A percentile compares a stretch with the other conserved stretches of the same genome.
phyloP scores from a whole-genome alignment of 2,797 vertebrate species.

The Protosalanx chinensis region DNA sequence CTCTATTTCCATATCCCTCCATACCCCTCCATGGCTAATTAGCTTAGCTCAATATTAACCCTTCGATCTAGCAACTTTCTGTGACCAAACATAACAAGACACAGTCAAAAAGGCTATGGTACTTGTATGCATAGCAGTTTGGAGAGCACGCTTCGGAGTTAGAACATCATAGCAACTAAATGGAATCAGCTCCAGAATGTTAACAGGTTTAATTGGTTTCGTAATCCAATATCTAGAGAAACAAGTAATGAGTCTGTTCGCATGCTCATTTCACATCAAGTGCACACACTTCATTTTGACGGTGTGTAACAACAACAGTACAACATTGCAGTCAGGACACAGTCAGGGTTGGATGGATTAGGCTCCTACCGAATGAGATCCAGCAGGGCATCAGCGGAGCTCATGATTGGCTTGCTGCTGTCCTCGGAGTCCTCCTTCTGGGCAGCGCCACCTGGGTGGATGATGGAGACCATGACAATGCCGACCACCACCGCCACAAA shows the following conservation, averaged over 20 bases:
- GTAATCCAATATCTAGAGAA: too few relatives aligned
- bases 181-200: too few relatives aligned
- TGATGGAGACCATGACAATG: slow-evolving; percentile 95
- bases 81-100: background rate
- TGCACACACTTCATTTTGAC: too few relatives aligned
- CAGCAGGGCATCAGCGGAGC: slow-evolving; percentile 93
- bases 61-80: background rate
- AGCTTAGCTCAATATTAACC: slow-evolving; percentile 54
- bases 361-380: slow-evolving; percentile 90
- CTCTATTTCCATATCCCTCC: slow-evolving; percentile 20
- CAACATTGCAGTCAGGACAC: background rate
- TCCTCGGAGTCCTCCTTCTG: slow-evolving; percentile 91
- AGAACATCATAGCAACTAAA: too few relatives aligned
- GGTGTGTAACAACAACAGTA: background rate
- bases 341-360: background rate
- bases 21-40: slow-evolving; percentile 53
- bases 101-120: background rate
- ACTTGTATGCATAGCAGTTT: background rate
- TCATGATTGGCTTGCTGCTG: slow-evolving; percentile 91
- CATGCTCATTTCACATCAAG: too few relatives aligned
- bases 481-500: slow-evolving; percentile 95
- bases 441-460: slow-evolving; percentile 92
- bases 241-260: too few relatives aligned
- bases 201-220: too few relatives aligned
- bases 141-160: background rate